phyloP scores from a whole-genome alignment of 2,113 vertebrate species.

The Rhizomys pruinosus region DNA sequence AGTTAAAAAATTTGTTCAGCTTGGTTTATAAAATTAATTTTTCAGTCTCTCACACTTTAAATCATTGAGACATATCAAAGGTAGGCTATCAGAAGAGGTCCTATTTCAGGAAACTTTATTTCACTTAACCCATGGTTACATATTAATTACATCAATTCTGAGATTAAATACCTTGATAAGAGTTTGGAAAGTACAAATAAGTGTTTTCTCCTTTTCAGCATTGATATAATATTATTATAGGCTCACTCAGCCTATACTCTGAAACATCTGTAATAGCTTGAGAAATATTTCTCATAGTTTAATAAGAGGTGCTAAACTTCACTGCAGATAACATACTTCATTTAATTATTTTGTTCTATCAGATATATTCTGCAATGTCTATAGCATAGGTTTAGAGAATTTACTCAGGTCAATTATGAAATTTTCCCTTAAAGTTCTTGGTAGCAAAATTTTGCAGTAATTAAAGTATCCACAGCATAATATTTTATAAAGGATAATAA shows the following conservation, averaged over 20 bases:
- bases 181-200: background rate
- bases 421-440: background rate
- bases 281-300: background rate
- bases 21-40: background rate
- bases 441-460: background rate
- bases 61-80: background rate
- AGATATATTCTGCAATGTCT: background rate
- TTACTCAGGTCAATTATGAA: background rate
- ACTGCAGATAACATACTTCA: accelerated
- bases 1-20: background rate
- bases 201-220: background rate
- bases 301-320: background rate
- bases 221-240: background rate
- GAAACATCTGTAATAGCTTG: background rate
- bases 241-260: background rate
- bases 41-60: background rate
- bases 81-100: background rate
- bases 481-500: no score
- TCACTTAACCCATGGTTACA: background rate
- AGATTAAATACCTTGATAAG: background rate
- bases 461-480: background rate
- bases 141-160: background rate
- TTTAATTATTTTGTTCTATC: background rate
- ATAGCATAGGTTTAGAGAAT: background rate
- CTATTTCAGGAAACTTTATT: background rate